phyloP scores from a whole-genome alignment of 2,113 vertebrate species.

The Perca fluviatilis region DNA sequence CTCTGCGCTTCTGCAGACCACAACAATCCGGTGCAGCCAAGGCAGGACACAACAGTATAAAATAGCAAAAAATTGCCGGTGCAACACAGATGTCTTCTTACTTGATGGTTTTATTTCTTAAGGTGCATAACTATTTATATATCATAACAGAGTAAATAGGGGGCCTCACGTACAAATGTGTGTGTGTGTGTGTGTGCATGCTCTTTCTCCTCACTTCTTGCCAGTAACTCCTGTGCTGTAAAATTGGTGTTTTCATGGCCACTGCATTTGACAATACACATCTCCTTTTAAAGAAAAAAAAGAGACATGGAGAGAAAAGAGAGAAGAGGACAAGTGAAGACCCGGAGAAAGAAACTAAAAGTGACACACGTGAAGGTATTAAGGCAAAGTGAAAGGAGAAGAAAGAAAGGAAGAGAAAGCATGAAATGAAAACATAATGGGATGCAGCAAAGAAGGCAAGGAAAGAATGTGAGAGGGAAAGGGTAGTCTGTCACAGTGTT shows the following conservation, averaged over 20 bases:
- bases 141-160: too few relatives aligned
- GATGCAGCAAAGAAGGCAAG: neutral
- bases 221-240: conserved; percentile 80
- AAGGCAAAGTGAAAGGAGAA: conserved; percentile 26
- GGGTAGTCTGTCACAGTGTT: neutral
- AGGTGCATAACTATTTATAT: too few relatives aligned
- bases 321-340: neutral
- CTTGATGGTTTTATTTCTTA: too few relatives aligned
- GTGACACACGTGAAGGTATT: conserved; percentile 33
- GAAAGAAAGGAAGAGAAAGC: neutral
- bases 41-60: too few relatives aligned
- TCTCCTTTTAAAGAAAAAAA: conserved; percentile 66
- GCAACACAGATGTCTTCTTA: too few relatives aligned
- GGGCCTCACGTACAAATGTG: neutral
- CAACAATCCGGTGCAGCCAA: too few relatives aligned
- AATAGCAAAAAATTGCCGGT: too few relatives aligned
- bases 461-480: neutral
- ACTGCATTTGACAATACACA: conserved; percentile 89
- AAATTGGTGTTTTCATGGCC: conserved; percentile 93
- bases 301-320: conserved; percentile 37
- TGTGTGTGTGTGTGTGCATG: conserved; percentile 9
- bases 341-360: conserved; percentile 13
- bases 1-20: too few relatives aligned
- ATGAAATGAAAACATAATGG: conserved; percentile 31
- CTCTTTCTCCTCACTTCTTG: neutral